Conservation (phyloP, 2,888 invertebrate genomes). For the Neoitamus cyanurus region DNA sequence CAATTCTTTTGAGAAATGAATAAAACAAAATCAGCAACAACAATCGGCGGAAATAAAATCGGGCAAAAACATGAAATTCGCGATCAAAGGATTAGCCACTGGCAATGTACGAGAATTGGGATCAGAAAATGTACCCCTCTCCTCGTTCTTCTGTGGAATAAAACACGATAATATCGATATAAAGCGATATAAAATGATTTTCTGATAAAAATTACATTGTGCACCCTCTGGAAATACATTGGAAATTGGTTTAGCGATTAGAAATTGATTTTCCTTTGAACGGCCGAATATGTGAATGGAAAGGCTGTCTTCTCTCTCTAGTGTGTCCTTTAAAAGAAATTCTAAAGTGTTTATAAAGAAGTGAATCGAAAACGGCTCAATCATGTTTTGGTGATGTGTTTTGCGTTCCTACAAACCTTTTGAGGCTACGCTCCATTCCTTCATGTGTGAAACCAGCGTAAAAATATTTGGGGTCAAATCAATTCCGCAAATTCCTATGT, state of each 20-base stretch:
- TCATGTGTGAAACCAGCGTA: no score
- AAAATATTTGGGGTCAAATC: no score
- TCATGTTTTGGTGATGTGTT: neutral
- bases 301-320: neutral
- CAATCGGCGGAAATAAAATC: slow-evolving; percentile 12
- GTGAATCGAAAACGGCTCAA: neutral
- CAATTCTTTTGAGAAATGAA: slow-evolving; percentile 3
- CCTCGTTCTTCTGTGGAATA: neutral
- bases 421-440: no score
- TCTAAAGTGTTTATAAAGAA: neutral
- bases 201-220: slow-evolving; percentile 14
- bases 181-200: slow-evolving; percentile 16
- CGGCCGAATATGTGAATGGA: neutral
- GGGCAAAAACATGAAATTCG: neutral
- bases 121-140: neutral
- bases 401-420: no score
- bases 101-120: neutral
- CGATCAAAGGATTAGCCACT: slow-evolving; percentile 31
- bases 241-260: slow-evolving; percentile 12
- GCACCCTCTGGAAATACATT: slow-evolving; percentile 8
- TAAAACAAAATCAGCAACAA: slow-evolving; percentile 9
- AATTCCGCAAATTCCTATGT: no score
- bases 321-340: neutral
- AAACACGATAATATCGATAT: slow-evolving; percentile 12
- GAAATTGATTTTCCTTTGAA: slow-evolving; percentile 14